Evolutionary conservation across 2,113 vertebrate species (phyloP), one percentile per base, ranked within the genome.

Genomic region (Tringa solitaria): DNA sequence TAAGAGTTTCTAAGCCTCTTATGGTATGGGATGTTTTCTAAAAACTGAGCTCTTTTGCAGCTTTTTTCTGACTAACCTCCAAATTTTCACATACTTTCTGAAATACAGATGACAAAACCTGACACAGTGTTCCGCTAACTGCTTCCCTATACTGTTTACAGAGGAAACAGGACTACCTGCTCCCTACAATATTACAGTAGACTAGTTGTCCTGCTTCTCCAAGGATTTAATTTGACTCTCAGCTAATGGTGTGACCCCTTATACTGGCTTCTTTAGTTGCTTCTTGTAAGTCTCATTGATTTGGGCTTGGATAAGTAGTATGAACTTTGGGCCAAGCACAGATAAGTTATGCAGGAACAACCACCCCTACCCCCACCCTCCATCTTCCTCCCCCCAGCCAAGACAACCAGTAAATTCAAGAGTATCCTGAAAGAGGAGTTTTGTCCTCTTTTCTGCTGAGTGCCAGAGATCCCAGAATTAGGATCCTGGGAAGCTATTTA

Each of bases 1-100:
- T 97, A 93, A 64, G 93, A 94, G 69, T 69, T 95, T 87, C 84
- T 96, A 94, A 96, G 69, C 87, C 61, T 89, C 90, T 90, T 91
- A 95, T 0, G 2, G 70, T 13, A 84, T 24, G 17, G 48, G 23
- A 82, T 43, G 30, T 87, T 95, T 95, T 92, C 84, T 87, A 70
- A 84, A 93, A 92, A 67, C 48, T 56, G 30, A 91, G 79, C 45
- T 84, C 26, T 89, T 88, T 46, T 75, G 60, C 45, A 85, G 45
- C 5, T 90, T 60, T 93, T 90, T 81, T 75, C 37, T 43, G 43
- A 76, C 24, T 61, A 84, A 72, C 35, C 51, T 91, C 53, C 15
- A 61, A 17, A 85, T 91, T 91, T 95, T 76, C 69, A 65, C 41
- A 32, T 35, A 5, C 24, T 69, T 92, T 65, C 70, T 68, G 57